Percentiles rank a stretch among this genome's conserved stretches.
phyloP scores from a whole-genome alignment of 2,888 invertebrate genomes.

The Cephus spinipes region DNA sequence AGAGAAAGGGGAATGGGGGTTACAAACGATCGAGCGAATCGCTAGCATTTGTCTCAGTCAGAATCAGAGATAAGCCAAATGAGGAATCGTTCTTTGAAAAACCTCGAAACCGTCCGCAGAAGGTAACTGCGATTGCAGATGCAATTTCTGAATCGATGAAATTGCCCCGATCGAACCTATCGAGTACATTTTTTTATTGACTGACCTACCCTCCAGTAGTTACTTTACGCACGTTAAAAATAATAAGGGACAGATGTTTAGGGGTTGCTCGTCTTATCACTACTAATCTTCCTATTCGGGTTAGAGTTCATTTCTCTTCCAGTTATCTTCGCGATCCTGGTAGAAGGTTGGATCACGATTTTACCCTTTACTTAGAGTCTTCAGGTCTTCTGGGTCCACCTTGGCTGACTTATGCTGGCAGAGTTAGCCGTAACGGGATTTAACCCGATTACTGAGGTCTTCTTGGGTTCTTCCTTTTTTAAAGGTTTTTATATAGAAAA shows the following conservation, averaged over 20 bases:
- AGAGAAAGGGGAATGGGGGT: conserved; percentile 35
- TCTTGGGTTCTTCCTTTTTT: not conserved
- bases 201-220: not conserved
- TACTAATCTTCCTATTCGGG: not conserved
- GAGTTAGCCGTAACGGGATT: not conserved
- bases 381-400: not conserved
- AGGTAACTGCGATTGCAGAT: not conserved
- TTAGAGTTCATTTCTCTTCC: not conserved
- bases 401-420: not conserved
- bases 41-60: conserved; percentile 59
- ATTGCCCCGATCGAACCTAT: not conserved
- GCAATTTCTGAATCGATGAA: not conserved
- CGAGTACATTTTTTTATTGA: not conserved
- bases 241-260: not conserved
- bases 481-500: not conserved
- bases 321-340: not conserved
- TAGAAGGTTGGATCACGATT: not conserved
- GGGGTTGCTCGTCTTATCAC: not conserved
- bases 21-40: conserved; percentile 61
- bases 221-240: not conserved
- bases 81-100: conserved; percentile 50
- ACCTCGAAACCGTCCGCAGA: conserved; percentile 34
- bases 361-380: not conserved
- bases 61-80: conserved; percentile 61
- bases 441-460: not conserved